These are phyloP conservation scores for Styela clava DNA, from an alignment of 23 tunicate genomes.

Conservation along the genomic window DNA sequence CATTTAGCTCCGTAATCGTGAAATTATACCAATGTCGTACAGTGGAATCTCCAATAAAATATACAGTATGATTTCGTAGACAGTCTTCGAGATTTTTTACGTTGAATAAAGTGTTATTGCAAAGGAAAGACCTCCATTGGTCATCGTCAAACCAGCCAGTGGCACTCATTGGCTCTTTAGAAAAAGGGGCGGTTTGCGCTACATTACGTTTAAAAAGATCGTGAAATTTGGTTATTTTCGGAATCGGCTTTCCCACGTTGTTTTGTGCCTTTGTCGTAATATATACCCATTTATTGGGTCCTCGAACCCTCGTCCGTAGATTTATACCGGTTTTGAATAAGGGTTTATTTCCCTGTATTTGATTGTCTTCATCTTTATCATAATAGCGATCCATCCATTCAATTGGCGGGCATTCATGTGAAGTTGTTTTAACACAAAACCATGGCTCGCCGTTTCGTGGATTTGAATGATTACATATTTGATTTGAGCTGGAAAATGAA, in stretches of 20 bases:
- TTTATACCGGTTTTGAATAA: not conserved
- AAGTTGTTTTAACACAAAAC: constrained; percentile 35
- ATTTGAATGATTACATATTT: constrained; percentile 27
- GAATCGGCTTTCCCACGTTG: not conserved
- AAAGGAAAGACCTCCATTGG: constrained; percentile 17
- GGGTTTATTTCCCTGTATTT: not conserved
- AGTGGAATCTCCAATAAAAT: constrained; percentile 61
- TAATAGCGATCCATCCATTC: not conserved
- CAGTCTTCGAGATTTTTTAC: not conserved
- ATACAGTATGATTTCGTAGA: constrained; percentile 22
- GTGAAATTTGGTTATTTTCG: too few relatives aligned
- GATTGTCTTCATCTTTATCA: not conserved
- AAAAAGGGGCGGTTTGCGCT: not conserved
- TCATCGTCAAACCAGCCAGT: constrained; percentile 22
- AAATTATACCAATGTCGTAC: constrained; percentile 38
- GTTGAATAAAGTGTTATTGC: not conserved
- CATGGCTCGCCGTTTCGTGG: constrained; percentile 42
- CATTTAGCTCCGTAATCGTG: not conserved
- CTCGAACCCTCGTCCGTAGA: not conserved
- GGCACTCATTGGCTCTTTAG: not conserved
- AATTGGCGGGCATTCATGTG: not conserved
- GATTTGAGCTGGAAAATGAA: not conserved
- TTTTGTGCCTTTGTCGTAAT: not conserved
- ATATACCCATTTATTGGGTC: not conserved
- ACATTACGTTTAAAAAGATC: too few relatives aligned